Base-by-base conservation (phyloP, 2,797 vertebrate genomes). In the Urocyon cinereoargenteus region DNA sequence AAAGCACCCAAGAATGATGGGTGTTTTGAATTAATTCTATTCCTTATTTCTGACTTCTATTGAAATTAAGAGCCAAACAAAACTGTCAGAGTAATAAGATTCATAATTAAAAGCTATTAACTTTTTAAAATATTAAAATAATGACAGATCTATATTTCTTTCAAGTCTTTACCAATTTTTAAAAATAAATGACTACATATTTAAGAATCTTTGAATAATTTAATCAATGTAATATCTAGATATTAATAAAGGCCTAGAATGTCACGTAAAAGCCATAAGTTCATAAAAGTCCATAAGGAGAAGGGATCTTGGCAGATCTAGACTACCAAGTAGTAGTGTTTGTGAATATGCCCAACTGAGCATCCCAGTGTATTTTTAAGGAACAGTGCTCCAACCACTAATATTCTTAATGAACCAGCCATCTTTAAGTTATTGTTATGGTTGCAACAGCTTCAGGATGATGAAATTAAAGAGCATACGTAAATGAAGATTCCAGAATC, bases 61-160 rank as follows among this genome's bases (percentile, higher is more conserved):
- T 88, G 45, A 96, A 89, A 97, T 75, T 86, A 84, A 92, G 45
- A 73, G 91, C 26, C 22, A 91, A 88, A 91, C 24, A 89, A 79
- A 96, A 45, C 18, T 92, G 22, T 85, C 36, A 75, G 2, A 45
- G 64, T 92, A 86, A 90, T 66, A 94, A 57, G n/a, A 59, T 75
- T 77, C 40, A 28, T 34, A 79, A 87, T 70, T 51, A 79, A 87
- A 93, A 82, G 45, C 31, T 83, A 86, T 53, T 66, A 73, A 89
- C 9, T 84, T 86, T 70, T 89, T 36, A 49, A 82, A 51, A 40
- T 34, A 49, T 92, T 95, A 15, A 94, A 73, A 19, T 90, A 59
- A 75, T 73, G 13, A 77, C 6, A 79, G 66, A 91, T n/a, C 57
- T 68, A 0, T 81, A 81, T 87, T 96, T 95, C 68, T 88, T 83